phyloP scores from a whole-genome alignment of 2,888 invertebrate species.

The Rotaria macrura region DNA sequence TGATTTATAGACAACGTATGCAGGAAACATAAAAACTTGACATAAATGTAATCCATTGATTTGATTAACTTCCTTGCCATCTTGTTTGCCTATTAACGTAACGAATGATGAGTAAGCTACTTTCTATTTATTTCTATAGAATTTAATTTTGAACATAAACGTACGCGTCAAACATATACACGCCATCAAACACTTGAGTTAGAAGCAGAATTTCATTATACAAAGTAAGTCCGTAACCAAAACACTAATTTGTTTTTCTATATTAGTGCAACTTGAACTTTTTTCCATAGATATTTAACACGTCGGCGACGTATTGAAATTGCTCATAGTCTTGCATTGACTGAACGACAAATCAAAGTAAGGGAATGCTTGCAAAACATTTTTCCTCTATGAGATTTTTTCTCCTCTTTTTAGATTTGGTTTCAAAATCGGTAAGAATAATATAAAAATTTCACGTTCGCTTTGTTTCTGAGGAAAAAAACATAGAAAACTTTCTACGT shows the following conservation, averaged over 20 bases:
- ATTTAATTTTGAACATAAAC: conserved; percentile 33
- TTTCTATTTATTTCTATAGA: not conserved
- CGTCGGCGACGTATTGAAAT: conserved; percentile 34
- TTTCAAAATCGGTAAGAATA: conserved; percentile 14
- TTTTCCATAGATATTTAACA: conserved; percentile 29
- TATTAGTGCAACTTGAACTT: not conserved
- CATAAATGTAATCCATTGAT: not conserved
- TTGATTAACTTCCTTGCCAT: not conserved
- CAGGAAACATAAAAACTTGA: conserved; percentile 4
- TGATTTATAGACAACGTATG: conserved; percentile 1
- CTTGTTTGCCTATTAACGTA: conserved; percentile 3
- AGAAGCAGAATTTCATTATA: conserved; percentile 34
- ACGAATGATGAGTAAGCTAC: not conserved
- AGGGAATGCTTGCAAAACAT: not conserved
- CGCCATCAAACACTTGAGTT: conserved; percentile 34
- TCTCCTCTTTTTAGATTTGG: not conserved
- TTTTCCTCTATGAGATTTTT: not conserved
- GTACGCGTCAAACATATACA: conserved; percentile 34
- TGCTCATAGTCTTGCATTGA: conserved; percentile 30
- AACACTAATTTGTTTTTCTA: not conserved
- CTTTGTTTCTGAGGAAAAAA: not conserved
- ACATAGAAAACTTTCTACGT: not conserved
- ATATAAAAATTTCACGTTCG: not conserved
- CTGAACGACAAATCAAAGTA: conserved; percentile 34
- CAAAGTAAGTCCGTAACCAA: conserved; percentile 21